Conservation (phyloP, 2,113 vertebrate species). For the Pungitius pungitius region DNA sequence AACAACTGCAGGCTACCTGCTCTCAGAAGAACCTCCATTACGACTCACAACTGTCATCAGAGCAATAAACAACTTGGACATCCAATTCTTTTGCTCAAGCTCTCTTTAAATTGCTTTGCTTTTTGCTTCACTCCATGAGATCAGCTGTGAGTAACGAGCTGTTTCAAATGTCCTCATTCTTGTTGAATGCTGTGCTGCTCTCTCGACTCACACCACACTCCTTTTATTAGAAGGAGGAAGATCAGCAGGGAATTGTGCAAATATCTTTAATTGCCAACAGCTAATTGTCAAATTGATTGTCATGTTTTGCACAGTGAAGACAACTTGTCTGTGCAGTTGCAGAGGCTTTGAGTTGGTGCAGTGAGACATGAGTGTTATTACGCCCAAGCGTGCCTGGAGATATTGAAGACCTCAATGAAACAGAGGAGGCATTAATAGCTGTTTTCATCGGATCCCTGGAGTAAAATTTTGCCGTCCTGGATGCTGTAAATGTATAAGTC, state of each 20-base stretch:
- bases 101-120: background rate
- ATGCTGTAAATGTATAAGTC: constrained; percentile 21
- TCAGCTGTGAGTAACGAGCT: constrained; percentile 8
- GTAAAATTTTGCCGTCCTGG: background rate
- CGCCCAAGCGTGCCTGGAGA: background rate
- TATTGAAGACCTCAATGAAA: constrained; percentile 14
- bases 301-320: background rate
- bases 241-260: background rate
- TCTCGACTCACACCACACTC: background rate
- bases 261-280: background rate
- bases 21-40: background rate
- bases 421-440: background rate
- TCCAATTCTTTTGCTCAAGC: background rate
- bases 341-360: background rate
- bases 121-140: constrained; percentile 1
- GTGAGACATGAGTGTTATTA: background rate
- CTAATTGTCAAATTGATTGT: background rate
- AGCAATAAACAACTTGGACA: background rate
- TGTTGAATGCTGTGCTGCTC: background rate
- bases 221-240: background rate
- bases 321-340: background rate
- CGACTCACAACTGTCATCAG: background rate
- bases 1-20: background rate
- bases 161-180: background rate
- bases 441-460: background rate